Percentiles rank a stretch among this genome's conserved stretches.
phyloP scores from a whole-genome alignment of 2,888 invertebrate genomes.

The Synergus laeviventris region DNA sequence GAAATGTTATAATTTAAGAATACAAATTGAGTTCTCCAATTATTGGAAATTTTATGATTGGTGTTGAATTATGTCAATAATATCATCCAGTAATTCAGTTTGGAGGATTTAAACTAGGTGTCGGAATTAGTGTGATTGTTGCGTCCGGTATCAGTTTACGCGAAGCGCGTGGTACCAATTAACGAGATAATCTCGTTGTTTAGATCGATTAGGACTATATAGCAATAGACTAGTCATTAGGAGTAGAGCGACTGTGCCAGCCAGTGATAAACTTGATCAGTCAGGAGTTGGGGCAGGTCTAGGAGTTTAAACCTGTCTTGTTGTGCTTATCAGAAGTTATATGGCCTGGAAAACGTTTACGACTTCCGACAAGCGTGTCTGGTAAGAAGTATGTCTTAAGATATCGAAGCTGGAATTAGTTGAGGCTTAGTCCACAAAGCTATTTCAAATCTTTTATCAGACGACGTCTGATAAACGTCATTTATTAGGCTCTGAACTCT shows the following conservation, averaged over 20 bases:
- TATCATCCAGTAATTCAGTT: neutral
- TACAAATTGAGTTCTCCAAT: neutral
- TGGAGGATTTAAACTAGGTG: neutral
- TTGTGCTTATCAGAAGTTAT: conserved; percentile 7
- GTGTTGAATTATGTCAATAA: neutral
- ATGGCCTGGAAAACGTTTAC: conserved; percentile 1
- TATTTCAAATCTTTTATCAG: neutral
- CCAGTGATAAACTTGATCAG: conserved; percentile 2
- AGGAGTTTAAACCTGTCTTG: neutral
- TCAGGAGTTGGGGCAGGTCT: neutral
- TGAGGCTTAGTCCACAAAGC: neutral
- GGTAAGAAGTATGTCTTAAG: neutral
- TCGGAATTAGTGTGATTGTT: neutral
- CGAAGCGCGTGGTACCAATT: conserved; percentile 50
- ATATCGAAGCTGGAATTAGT: neutral
- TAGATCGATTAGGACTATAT: conserved; percentile 63
- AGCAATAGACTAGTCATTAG: conserved; percentile 4
- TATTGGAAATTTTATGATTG: neutral
- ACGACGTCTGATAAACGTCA: neutral
- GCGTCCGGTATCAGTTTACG: conserved; percentile 24
- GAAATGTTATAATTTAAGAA: too few relatives aligned
- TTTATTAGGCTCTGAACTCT: neutral
- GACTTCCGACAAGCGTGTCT: conserved; percentile 10
- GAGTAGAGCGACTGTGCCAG: conserved; percentile 7
- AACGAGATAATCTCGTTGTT: conserved; percentile 63